phyloP scores from a whole-genome alignment of 1,140 invertebrate species.

The Nasonia vitripennis region DNA sequence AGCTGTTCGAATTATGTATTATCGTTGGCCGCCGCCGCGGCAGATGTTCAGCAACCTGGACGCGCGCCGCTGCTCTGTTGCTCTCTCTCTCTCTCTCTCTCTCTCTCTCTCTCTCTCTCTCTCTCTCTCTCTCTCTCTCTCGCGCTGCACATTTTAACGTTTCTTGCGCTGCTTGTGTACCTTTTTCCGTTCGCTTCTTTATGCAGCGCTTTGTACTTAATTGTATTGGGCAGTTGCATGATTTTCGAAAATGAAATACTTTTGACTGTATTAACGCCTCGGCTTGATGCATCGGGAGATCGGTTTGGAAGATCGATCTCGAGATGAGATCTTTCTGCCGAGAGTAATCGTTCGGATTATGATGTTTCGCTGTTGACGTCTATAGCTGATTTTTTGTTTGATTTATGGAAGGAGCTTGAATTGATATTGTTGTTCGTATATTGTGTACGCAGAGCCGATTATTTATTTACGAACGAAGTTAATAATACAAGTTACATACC shows the following conservation, averaged over 20 bases:
- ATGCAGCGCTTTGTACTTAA: background rate
- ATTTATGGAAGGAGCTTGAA: no score
- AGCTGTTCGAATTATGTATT: conserved; percentile 74
- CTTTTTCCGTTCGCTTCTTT: background rate
- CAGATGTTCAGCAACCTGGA: conserved; percentile 71
- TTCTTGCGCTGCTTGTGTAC: background rate
- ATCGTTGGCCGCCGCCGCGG: conserved; percentile 64
- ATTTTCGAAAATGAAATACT: background rate
- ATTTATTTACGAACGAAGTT: no score
- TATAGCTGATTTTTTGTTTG: no score
- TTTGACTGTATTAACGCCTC: background rate
- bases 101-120: conserved; percentile 60
- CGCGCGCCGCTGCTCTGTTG: conserved; percentile 58
- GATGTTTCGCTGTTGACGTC: no score
- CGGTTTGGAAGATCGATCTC: no score
- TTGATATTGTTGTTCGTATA: no score
- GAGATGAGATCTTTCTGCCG: no score
- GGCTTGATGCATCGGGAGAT: no score
- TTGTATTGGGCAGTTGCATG: background rate
- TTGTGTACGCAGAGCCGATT: no score
- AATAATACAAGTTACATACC: no score
- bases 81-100: conserved; percentile 60
- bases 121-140: conserved; percentile 58
- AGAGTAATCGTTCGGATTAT: no score
- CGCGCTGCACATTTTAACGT: conserved; percentile 16